Conservation (phyloP, 2,888 invertebrate genomes). For the Acrocyrtus sp. region DNA sequence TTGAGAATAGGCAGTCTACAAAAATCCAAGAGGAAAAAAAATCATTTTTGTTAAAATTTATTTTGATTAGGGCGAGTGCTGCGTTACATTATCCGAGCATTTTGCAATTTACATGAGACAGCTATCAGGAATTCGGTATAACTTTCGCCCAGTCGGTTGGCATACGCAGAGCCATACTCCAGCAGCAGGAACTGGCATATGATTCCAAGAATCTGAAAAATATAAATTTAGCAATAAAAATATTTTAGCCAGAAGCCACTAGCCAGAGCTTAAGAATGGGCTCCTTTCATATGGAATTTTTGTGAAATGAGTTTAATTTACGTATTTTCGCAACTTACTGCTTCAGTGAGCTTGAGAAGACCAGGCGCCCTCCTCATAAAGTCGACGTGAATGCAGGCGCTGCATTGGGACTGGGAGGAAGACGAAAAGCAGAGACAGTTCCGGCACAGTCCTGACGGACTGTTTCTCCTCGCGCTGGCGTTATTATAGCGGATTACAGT, state of each 20-base stretch:
- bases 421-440: constrained; percentile 63
- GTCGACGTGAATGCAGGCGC: constrained; percentile 81
- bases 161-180: constrained; percentile 80
- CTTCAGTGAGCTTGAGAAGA: constrained; percentile 78
- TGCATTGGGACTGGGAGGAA: constrained; percentile 80
- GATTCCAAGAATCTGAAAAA: constrained; percentile 77
- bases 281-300: background rate
- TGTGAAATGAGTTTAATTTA: background rate
- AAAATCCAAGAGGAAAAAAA: too few relatives aligned
- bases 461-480: constrained; percentile 32
- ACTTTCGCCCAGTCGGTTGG: constrained; percentile 79
- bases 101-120: too few relatives aligned
- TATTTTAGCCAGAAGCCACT: background rate
- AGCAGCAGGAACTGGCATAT: constrained; percentile 83
- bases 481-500: constrained; percentile 51
- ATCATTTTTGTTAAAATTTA: too few relatives aligned
- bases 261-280: too few relatives aligned
- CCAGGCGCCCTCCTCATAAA: constrained; percentile 80
- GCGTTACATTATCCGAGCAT: too few relatives aligned
- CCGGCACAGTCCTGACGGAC: constrained; percentile 22
- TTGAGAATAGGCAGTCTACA: constrained; percentile 82
- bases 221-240: constrained; percentile 12
- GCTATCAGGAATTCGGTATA: constrained; percentile 85
- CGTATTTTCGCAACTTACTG: constrained; percentile 69
- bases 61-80: too few relatives aligned